phyloP scores from a whole-genome alignment of 2,888 invertebrate genomes.

The Nephrocerus scutellatus region DNA sequence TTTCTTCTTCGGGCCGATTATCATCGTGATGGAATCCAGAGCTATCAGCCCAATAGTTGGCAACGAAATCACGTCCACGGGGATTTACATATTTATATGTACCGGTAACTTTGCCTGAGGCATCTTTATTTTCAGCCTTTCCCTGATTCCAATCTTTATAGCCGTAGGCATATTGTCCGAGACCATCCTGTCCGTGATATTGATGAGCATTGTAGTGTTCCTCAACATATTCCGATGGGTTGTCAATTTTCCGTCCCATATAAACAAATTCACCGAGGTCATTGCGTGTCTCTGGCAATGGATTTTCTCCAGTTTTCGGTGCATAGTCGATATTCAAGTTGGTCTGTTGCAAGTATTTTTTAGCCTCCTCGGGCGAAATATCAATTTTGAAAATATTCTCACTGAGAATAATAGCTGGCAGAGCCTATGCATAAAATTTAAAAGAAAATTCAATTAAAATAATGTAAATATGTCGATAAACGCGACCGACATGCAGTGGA shows the following conservation, averaged over 20 bases:
- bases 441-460: not conserved
- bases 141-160: conserved; percentile 67
- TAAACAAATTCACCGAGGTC: conserved; percentile 43
- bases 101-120: conserved; percentile 62
- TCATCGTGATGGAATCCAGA: conserved; percentile 74
- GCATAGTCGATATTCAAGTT: conserved; percentile 51
- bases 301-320: conserved; percentile 52
- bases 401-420: conserved; percentile 28
- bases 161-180: conserved; percentile 65
- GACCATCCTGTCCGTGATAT: conserved; percentile 65
- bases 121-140: conserved; percentile 63
- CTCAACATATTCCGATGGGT: conserved; percentile 61
- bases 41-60: conserved; percentile 64
- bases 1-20: conserved; percentile 59
- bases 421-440: conserved; percentile 23
- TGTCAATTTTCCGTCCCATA: conserved; percentile 55
- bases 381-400: conserved; percentile 51
- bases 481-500: too few relatives aligned
- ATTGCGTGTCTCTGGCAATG: conserved; percentile 45
- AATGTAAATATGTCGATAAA: not conserved
- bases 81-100: conserved; percentile 63
- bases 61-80: conserved; percentile 43
- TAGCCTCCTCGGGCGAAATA: conserved; percentile 52
- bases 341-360: conserved; percentile 42
- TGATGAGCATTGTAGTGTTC: conserved; percentile 65